These are phyloP conservation scores for Tretioscincus oriximinensis DNA, from an alignment of 2,113 vertebrate species.

Conservation along the genomic window DNA sequence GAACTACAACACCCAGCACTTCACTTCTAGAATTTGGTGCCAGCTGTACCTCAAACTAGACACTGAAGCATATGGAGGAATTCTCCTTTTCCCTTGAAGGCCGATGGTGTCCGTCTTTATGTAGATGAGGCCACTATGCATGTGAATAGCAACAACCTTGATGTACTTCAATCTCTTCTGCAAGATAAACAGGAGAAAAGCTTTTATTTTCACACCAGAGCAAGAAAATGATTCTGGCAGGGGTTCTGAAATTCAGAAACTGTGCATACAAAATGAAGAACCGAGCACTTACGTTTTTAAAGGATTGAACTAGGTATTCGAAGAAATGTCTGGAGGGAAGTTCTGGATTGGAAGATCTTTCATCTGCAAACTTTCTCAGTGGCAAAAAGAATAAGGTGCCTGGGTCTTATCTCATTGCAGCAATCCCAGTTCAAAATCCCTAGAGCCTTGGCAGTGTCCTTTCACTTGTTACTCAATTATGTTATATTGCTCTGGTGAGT, in stretches of 20 bases:
- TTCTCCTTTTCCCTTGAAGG: no score
- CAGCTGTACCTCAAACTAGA: no score
- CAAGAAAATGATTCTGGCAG: neutral
- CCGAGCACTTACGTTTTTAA: neutral
- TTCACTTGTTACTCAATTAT: neutral
- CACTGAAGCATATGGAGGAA: no score
- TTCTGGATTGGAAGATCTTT: neutral
- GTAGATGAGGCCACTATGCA: no score
- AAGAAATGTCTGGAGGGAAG: neutral
- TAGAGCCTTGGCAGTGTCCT: neutral
- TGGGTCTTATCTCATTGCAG: neutral
- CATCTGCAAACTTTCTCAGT: neutral
- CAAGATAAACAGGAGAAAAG: neutral
- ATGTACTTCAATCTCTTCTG: no score
- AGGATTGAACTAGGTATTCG: neutral
- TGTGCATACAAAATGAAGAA: neutral
- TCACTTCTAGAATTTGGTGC: no score
- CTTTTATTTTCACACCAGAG: neutral
- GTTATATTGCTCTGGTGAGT: neutral
- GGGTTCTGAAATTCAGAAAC: neutral
- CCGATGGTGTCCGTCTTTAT: no score
- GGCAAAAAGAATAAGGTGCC: neutral
- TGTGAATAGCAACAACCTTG: no score
- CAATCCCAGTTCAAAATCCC: no score
- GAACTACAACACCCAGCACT: no score